Evolutionary conservation across 2,888 invertebrate genomes (phyloP), one percentile per base, ranked within the genome.

Genomic region (Synergus umbraculus): DNA sequence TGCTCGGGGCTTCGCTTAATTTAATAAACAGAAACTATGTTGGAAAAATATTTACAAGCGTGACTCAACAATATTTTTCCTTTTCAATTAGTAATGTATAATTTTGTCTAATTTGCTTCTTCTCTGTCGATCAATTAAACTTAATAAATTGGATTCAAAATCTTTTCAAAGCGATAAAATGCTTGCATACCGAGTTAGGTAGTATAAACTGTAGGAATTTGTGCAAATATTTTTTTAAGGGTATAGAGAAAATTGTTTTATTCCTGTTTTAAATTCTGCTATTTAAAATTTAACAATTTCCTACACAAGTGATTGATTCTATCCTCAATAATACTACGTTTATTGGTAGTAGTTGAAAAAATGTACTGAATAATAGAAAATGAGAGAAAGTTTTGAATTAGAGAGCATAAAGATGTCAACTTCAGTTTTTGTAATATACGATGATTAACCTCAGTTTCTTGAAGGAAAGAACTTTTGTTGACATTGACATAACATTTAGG

Each of bases 1-100:
- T 46, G 67, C 46, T 67, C 67, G 67, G 15, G 37, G 65, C 15
- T 46, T 49, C 69, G 15, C 46, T 46, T 69, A 69, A 69, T 69
- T 69, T 29, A 69, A 69, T 69, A 69, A 69, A 69, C 46, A 13
- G 46, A 13, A 15, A 29, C 15, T 22, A 3, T n/a, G 9, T 5
- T 29, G 3, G 49, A 29, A 49, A 29, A 49, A 46, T 49, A 29
- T 49, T 49, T 69, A 69, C 69, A 37, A 29, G 29, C 13, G 46
- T 13, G 49, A 29, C 22, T 49, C 13, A 69, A 49, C 69, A 49
- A 49, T 49, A 29, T 69, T 49, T 69, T 46, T 29, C 29, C 29
- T 29, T 7, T 29, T 49, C 49, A 49, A 49, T 69, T 69, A 69
- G 15, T 69, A 69, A 69, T 49, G 29, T 29, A 7, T 9, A 69